phyloP scores from a whole-genome alignment of 2,888 invertebrate genomes.

The Magallana nippona region DNA sequence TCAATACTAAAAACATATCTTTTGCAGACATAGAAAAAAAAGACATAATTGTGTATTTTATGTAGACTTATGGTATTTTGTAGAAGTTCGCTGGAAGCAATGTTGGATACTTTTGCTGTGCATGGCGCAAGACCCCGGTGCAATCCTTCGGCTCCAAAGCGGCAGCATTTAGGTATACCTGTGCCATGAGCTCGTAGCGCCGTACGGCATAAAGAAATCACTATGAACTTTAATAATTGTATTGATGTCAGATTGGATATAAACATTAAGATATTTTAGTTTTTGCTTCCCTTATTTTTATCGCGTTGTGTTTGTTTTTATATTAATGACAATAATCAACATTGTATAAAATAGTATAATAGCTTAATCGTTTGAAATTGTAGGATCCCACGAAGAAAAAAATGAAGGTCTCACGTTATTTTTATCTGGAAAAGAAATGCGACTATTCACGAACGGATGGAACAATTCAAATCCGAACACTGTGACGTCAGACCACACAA shows the following conservation, averaged over 20 bases:
- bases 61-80: slow-evolving; percentile 8
- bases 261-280: too few species aligned
- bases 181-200: not conserved
- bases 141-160: not conserved
- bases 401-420: not conserved
- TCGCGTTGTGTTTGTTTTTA: too few species aligned
- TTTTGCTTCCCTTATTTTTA: too few species aligned
- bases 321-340: too few species aligned
- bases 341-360: too few species aligned
- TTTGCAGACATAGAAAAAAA: not conserved
- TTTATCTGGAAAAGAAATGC: slow-evolving; percentile 18
- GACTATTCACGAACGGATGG: not conserved
- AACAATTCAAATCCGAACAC: not conserved
- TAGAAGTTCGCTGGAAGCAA: slow-evolving; percentile 65
- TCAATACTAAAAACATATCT: not conserved
- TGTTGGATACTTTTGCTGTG: slow-evolving; percentile 60
- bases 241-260: too few species aligned
- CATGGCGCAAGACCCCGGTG: not conserved
- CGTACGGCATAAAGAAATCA: too few species aligned
- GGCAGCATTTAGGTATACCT: not conserved
- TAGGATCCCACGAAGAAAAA: not conserved
- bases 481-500: not conserved
- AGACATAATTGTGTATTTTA: too few species aligned
- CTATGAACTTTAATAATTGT: too few species aligned
- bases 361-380: not conserved